Evolutionary conservation across 1,140 invertebrate genomes (phyloP), one percentile per base, ranked within the genome.

Genomic region (Heliconius nattereri): DNA sequence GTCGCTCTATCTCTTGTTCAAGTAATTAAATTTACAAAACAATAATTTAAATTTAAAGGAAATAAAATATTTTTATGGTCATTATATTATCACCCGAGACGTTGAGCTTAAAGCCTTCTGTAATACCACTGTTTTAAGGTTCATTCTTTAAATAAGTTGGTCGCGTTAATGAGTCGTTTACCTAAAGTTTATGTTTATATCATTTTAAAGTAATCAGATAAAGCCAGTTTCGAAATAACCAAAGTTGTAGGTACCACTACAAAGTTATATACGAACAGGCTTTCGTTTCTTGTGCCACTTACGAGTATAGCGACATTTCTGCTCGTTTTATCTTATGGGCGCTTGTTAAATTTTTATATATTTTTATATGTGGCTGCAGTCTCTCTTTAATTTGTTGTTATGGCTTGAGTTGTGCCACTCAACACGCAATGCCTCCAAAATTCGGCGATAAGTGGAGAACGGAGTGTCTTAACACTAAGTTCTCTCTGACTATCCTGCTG

Each of bases 231-330:
- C 71, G 71, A 72, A 72, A 72, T 40, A 37, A 72, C 29, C 35
- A 40, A 72, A 72, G 71, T 23, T 20, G 35, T 72, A 40, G 26
- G 11, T 72, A 72, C 60, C 23, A 29, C 60, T 72, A 72, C 71
- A 72, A 72, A 72, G 71, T 72, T 72, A n/a, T 72, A 72, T 40
- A 29, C 19, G 35, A 40, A 72, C 71, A 72, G 35, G 71, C 71
- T 72, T 72, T 72, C 71, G 71, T 35, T 37, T 72, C 71, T 72
- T 40, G 71, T 72, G 71, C 71, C 71, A 72, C 71, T 72, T 72
- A 35, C 32, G 32, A 35, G 32, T 35, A 3, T 71, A 37, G 35
- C 35, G 71, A 72, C 32, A 72, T 72, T 72, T 72, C 71, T 72
- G 71, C 60, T 66, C 23, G 26, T 66, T 66, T 66, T 66, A 29